Evolutionary conservation across 2,888 invertebrate species (phyloP), one percentile per base, ranked within the genome.

Genomic region (Chloromyia formosa): DNA sequence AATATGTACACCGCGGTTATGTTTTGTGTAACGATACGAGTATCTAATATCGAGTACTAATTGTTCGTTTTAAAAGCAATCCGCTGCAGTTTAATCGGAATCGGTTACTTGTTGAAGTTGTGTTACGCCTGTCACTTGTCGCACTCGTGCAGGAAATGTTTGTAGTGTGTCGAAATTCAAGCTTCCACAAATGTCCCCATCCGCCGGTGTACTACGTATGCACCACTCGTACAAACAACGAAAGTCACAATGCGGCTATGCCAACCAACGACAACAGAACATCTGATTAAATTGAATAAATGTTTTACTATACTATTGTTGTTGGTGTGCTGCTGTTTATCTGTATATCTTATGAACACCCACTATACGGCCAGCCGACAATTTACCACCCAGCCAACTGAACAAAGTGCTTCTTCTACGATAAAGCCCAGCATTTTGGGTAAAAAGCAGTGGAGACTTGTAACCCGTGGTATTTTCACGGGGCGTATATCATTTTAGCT

Each of bases 61-160:
- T 66, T 66, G 66, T 20, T 49, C 66, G 16, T 49, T 18, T 22
- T 20, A 49, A 20, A 49, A 49, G 49, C 66, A n/a, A 66, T 66
- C 22, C 7, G 27, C 27, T 35, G 1, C 18, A 45, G 49, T 22
- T 49, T 22, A 49, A 66, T 66, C 49, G 49, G 14, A n/a, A 35
- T 62, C 62, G 4, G 16, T 4, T 18, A 20, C 49, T 45, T 22
- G 64, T 42, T 35, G n/a, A n/a, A n/a, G n/a, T n/a, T 35, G 7
- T 35, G 2, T 35, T 35, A 35, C 1, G 10, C 45, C 7, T 7
- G 66, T 20, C 49, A 1, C 49, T 66, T n/a, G 42, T 20, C 66
- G n/a, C 49, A 23, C 22, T 66, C 66, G 22, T 66, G 45, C 66
- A 45, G 66, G 66, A 66, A 66, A 49, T 66, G 49, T 66, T 18